Conservation (phyloP, 2,113 vertebrate species). For the Sceloporus undulatus region DNA sequence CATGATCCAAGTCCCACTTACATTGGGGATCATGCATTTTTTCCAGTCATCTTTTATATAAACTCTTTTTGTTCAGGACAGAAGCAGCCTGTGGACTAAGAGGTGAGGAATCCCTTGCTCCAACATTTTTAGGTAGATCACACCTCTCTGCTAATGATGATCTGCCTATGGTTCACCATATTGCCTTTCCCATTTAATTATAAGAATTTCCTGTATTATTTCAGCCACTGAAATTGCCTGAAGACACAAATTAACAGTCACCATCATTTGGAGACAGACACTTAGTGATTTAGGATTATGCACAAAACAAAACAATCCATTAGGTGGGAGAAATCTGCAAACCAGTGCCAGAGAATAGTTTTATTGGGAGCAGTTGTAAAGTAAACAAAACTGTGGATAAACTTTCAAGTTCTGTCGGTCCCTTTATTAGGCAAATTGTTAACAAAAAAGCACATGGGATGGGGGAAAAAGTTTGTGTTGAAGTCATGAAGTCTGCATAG, state of each 20-base stretch:
- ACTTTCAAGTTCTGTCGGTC: not conserved
- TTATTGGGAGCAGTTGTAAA: not conserved
- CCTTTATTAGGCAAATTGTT: not conserved
- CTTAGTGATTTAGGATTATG: slow-evolving; percentile 24
- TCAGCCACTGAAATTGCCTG: not conserved
- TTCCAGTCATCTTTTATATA: slow-evolving; percentile 11
- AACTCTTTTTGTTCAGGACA: not conserved
- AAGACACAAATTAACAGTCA: not conserved
- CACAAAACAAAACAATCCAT: not conserved
- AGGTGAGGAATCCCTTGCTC: no score
- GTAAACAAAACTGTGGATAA: not conserved
- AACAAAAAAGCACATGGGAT: not conserved
- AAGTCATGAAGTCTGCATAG: no score
- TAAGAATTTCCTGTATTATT: slow-evolving; percentile 1
- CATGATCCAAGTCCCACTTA: not conserved
- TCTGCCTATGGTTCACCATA: no score
- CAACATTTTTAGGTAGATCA: no score
- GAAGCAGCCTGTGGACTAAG: no score
- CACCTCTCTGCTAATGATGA: no score
- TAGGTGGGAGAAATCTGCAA: not conserved
- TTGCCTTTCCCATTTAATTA: not conserved
- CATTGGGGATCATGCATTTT: not conserved
- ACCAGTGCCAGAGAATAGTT: not conserved
- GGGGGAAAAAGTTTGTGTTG: no score
- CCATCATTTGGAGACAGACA: not conserved